phyloP scores from a whole-genome alignment of 2,888 invertebrate species.

The Encarsia formosa region DNA sequence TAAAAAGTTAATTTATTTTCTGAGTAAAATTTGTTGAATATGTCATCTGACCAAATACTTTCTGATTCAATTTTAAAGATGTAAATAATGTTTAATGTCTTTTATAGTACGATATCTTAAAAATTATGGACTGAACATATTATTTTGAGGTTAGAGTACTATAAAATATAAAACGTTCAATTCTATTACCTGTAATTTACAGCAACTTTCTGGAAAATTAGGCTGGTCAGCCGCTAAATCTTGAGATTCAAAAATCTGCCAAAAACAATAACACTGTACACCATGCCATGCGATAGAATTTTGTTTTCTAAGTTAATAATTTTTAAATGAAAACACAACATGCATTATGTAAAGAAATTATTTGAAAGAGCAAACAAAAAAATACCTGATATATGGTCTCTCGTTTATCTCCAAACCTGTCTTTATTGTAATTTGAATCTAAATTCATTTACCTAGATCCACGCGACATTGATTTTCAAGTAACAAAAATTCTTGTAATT shows the following conservation, averaged over 20 bases:
- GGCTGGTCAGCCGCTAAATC: no score
- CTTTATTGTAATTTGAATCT: constrained; percentile 17
- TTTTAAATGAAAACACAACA: not conserved
- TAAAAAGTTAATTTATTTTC: no score
- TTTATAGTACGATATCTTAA: no score
- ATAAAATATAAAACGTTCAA: no score
- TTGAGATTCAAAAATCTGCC: constrained; percentile 28
- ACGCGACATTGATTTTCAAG: constrained; percentile 59
- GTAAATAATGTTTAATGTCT: no score
- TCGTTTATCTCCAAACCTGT: constrained; percentile 42
- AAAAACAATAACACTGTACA: constrained; percentile 33
- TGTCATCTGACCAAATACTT: no score
- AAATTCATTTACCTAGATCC: constrained; percentile 32
- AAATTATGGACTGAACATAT: no score
- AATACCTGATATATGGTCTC: constrained; percentile 46
- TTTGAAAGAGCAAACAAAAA: constrained; percentile 3
- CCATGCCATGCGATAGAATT: constrained; percentile 27
- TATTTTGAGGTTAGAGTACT: no score
- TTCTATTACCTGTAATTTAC: no score
- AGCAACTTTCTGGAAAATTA: no score
- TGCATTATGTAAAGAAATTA: not conserved
- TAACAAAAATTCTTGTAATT: constrained; percentile 60
- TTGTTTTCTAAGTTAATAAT: not conserved
- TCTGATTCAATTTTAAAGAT: no score
- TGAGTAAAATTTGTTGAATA: no score